These are phyloP conservation scores for Apocrypta bakeri DNA, from an alignment of 1,140 invertebrate species.

Conservation along the genomic window DNA sequence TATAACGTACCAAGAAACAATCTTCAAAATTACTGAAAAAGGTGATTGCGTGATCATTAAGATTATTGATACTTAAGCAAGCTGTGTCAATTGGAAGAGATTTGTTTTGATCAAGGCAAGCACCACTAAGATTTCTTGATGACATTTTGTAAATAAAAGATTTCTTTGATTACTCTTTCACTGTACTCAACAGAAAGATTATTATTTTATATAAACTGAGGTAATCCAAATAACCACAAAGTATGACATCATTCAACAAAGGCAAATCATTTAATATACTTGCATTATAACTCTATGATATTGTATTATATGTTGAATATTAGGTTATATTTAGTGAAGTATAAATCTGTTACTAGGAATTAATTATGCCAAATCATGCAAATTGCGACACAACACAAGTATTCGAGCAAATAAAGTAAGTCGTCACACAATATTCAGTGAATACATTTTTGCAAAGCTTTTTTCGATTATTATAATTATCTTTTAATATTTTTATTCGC, in stretches of 20 bases:
- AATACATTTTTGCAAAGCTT: too few species aligned
- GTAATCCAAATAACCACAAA: too few species aligned
- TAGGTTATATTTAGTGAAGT: too few species aligned
- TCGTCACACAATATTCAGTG: too few species aligned
- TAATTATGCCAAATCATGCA: too few species aligned
- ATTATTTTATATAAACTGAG: not conserved
- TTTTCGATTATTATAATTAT: too few species aligned
- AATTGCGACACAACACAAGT: too few species aligned
- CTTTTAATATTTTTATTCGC: too few species aligned
- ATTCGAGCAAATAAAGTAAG: too few species aligned
- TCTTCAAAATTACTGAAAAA: conserved; percentile 69
- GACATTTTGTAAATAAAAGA: conserved; percentile 52
- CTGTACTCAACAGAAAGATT: not conserved
- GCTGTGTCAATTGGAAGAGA: conserved; percentile 72
- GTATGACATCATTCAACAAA: too few species aligned
- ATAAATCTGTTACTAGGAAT: too few species aligned
- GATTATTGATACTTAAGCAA: conserved; percentile 72
- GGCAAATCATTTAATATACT: not conserved
- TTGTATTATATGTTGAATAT: not conserved
- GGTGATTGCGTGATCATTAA: conserved; percentile 57
- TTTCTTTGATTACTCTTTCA: not conserved
- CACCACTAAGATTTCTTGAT: conserved; percentile 52
- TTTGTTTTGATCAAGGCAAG: conserved; percentile 54
- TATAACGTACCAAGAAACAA: conserved; percentile 65
- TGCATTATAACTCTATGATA: not conserved